Percentiles rank a stretch among this genome's conserved stretches.
Evolutionary conservation across 1,140 invertebrate genomes (phyloP).

Genomic region (Drosophila ananassae): DNA sequence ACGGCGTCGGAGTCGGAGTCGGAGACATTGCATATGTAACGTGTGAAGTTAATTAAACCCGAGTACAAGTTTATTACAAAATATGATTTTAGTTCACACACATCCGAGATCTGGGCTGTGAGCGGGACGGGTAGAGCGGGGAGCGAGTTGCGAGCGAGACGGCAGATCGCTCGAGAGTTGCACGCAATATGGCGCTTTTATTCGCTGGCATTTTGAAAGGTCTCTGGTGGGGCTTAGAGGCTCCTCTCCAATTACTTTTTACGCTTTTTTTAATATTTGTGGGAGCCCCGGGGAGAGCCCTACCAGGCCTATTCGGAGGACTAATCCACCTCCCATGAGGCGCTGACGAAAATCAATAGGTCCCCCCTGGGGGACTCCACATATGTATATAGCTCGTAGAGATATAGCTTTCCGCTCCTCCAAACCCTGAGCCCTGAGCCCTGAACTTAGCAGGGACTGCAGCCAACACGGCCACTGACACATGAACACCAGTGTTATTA

Average conservation of each 20-base stretch:
- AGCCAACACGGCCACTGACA: slow-evolving; percentile 56
- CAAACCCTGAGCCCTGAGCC: no score
- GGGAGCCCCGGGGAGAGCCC: no score
- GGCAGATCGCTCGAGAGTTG: background rate
- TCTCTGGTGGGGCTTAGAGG: background rate
- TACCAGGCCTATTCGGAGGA: no score
- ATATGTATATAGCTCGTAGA: no score
- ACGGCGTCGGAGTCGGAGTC: background rate
- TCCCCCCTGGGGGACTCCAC: background rate
- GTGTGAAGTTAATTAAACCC: slow-evolving; percentile 81
- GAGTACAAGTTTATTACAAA: slow-evolving; percentile 80
- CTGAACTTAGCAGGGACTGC: no score
- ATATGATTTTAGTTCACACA: slow-evolving; percentile 77
- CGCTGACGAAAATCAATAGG: background rate
- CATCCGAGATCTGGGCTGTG: slow-evolving; percentile 9
- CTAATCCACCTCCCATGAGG: no score
- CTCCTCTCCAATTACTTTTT: background rate
- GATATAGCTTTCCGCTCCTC: no score
- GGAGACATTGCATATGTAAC: slow-evolving; percentile 48
- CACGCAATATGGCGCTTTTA: slow-evolving; percentile 30
- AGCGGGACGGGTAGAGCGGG: background rate
- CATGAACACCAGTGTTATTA: slow-evolving; percentile 77
- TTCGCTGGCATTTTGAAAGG: background rate
- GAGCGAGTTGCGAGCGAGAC: slow-evolving; percentile 6
- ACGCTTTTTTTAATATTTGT: background rate